Evolutionary conservation across 2,888 invertebrate species (phyloP), one percentile per base, ranked within the genome.

Genomic region (Anorthoa munda): DNA sequence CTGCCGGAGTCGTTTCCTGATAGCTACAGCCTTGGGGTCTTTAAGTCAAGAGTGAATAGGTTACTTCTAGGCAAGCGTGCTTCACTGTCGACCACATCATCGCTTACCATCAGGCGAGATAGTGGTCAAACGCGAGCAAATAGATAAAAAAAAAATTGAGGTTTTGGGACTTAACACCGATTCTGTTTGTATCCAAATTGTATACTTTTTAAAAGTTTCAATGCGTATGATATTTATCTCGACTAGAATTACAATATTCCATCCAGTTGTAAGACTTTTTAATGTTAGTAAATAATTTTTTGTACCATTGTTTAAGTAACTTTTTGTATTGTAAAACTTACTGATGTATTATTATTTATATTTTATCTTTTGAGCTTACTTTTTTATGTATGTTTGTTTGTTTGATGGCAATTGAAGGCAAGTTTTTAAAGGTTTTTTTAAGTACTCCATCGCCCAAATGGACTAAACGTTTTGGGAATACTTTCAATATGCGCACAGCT

Each of bases 221-320:
- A 61, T 15, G 61, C 55, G 48, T 26, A 68, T 55, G 18, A 56
- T 23, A 46, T n/a, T n/a, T n/a, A n/a, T 75, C n/a, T 69, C 26
- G 64, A 81, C 55, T 65, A 21, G 4, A n/a, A 17, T 69, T 65
- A 74, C 53, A 78, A 60, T 50, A 83, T 79, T 83, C 82, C 82
- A 82, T 82, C 79, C 71, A 80, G 17, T 64, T 76, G 67, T 72
- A 82, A 82, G 82, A 82, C 82, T 81, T 79, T 67, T 72, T 72
- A 69, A 80, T 55, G 18, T 79, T 76, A 76, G 56, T 55, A 17
- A 69, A 26, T 73, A 50, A 18, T 66, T 55, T 75, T 76, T 55
- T 77, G 63, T 23, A 55, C 26, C 4, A 70, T 56, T 77, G 4
- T 75, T 31, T 82, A 60, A 48, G 45, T 50, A 63, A 17, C 21